These are phyloP conservation scores for Drosophila nasuta DNA, from an alignment of 1,140 invertebrate genomes.

Conservation along the genomic window DNA sequence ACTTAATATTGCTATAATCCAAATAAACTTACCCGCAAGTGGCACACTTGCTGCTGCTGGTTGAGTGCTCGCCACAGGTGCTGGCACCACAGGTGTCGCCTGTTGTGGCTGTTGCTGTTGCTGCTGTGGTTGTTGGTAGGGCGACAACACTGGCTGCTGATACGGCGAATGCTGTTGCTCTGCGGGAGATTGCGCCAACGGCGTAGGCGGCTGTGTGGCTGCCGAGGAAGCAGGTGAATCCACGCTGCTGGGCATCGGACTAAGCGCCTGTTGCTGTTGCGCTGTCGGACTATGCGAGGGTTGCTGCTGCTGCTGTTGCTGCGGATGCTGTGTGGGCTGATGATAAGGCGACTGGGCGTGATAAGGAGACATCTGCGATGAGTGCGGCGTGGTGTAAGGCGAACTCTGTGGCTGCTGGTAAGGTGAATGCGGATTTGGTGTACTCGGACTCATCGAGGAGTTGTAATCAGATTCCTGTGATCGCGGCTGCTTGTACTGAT, in stretches of 20 bases:
- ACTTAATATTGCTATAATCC: not conserved
- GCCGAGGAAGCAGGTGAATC: slow-evolving; percentile 78
- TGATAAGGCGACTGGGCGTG: slow-evolving; percentile 85
- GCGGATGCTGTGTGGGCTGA: slow-evolving; percentile 55
- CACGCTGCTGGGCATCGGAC: slow-evolving; percentile 73
- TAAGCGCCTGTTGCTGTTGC: slow-evolving; percentile 69
- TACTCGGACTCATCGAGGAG: slow-evolving; percentile 84
- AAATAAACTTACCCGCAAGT: slow-evolving; percentile 43
- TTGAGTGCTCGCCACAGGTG: slow-evolving; percentile 36
- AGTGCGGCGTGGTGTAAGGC: slow-evolving; percentile 84
- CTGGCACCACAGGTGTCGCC: slow-evolving; percentile 56
- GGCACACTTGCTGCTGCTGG: slow-evolving; percentile 30
- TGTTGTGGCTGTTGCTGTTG: slow-evolving; percentile 64
- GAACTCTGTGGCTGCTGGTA: slow-evolving; percentile 84
- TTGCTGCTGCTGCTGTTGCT: slow-evolving; percentile 46
- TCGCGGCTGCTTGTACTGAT: slow-evolving; percentile 85
- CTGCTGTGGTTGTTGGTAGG: slow-evolving; percentile 72
- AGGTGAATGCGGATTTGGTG: slow-evolving; percentile 82
- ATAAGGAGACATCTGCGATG: slow-evolving; percentile 80
- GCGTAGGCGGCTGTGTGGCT: slow-evolving; percentile 74
- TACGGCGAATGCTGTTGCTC: slow-evolving; percentile 83
- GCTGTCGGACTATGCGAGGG: slow-evolving; percentile 61
- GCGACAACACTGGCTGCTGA: slow-evolving; percentile 75
- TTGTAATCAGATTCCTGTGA: slow-evolving; percentile 84
- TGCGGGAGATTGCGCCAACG: slow-evolving; percentile 68